Base-by-base conservation (phyloP, 2,113 vertebrate species). In the Thamnaconus septentrionalis region DNA sequence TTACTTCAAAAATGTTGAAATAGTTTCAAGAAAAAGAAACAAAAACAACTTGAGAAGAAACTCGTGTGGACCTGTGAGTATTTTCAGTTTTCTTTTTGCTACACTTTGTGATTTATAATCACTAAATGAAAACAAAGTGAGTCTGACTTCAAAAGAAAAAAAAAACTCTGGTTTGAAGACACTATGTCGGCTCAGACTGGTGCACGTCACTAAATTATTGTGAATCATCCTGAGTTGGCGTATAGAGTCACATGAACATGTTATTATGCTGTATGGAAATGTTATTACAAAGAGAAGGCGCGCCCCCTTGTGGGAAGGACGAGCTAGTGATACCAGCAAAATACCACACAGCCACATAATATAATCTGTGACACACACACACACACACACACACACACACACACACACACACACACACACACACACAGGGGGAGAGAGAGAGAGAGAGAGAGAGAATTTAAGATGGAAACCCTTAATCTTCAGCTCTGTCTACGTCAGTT, bases 391-490 rank as follows among this genome's bases (percentile, higher is more conserved):
- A 48, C 60, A 64, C 57, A 53, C 73, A 59, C 59, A 44, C 59
- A 53, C 51, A 55, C 52, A 61, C 58, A 59, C 63, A 60, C 63
- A 63, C 50, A 57, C 58, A 58, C 53, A 67, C 53, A 46, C 46
- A 64, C 69, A 55, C 52, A 65, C 72, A 31, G 18, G 18, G 18
- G 2, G 18, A 31, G 18, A 31, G 18, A 31, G 18, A 31, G 18
- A 31, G 18, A 31, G 18, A 31, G 18, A 31, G 18, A 31, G 31
- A 73, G n/a, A 52, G 78, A 82, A 84, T 91, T 88, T 81, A 71
- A 88, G 75, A 86, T 87, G 87, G 78, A 75, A 82, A 84, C 81
- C 80, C 72, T 85, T 79, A 80, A 83, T 84, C 83, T 82, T 61
- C 61, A 59, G 18, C 57, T 64, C 61, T 59, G 77, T 72, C 69